Evolutionary conservation across 1,140 invertebrate genomes (phyloP).

Genomic region (Drosophila burlai): DNA sequence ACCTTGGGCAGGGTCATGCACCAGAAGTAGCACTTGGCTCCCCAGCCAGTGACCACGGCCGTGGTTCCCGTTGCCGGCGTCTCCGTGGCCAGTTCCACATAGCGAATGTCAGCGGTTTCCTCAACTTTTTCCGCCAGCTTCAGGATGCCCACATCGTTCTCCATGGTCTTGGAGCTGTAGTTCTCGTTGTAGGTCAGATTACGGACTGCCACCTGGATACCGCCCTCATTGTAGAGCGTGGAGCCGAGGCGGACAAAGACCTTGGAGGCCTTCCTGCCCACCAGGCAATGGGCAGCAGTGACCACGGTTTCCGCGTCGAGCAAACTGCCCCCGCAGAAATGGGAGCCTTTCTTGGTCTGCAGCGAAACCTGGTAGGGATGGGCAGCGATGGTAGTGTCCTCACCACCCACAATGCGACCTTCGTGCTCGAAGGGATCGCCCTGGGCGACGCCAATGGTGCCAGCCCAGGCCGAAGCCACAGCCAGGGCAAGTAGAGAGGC

Average conservation of each 20-base stretch:
- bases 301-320: conserved; percentile 62
- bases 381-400: conserved; percentile 43
- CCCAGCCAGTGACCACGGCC: conserved; percentile 64
- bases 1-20: conserved; percentile 28
- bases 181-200: conserved; percentile 24
- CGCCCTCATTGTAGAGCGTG: conserved; percentile 33
- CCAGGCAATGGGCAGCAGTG: conserved; percentile 71
- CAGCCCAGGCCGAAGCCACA: conserved; percentile 11
- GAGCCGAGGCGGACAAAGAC: conserved; percentile 40
- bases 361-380: conserved; percentile 64
- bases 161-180: conserved; percentile 37
- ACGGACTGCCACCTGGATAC: conserved; percentile 2
- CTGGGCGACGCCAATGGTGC: conserved; percentile 9
- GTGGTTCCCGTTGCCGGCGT: conserved; percentile 43
- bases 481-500: conserved; percentile 26
- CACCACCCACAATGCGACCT: conserved; percentile 65
- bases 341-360: conserved; percentile 42
- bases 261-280: not conserved
- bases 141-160: conserved; percentile 75
- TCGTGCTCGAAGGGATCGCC: conserved; percentile 39
- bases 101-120: conserved; percentile 26
- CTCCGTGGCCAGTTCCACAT: conserved; percentile 40
- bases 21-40: conserved; percentile 36
- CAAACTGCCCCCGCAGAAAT: conserved; percentile 87
- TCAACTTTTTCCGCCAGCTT: conserved; percentile 45